phyloP scores from a whole-genome alignment of 2,888 invertebrate species.

The Mesorhabditis spiculigera region DNA sequence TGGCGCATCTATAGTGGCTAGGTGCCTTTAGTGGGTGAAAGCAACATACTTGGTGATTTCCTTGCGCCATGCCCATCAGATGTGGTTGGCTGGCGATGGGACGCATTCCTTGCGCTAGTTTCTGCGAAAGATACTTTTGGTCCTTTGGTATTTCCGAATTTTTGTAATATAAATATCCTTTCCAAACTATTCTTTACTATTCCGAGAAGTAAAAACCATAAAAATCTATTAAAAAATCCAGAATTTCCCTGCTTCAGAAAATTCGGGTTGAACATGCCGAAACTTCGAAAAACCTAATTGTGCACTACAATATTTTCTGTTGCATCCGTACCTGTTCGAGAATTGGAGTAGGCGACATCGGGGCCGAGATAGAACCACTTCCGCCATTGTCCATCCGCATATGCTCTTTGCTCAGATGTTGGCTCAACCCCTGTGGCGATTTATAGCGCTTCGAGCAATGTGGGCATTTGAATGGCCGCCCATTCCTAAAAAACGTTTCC shows the following conservation, averaged over 20 bases:
- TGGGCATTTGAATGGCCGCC: constrained; percentile 24
- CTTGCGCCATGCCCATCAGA: background rate
- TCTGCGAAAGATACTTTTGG: background rate
- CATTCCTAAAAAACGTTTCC: background rate
- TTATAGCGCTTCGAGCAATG: constrained; percentile 35
- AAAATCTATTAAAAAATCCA: no score
- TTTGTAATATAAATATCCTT: no score
- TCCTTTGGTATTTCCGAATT: no score
- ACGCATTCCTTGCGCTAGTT: background rate
- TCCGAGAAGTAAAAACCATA: no score
- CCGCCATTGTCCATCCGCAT: background rate
- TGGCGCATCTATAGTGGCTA: background rate
- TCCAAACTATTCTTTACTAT: no score
- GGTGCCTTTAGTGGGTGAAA: no score
- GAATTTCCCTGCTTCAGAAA: no score
- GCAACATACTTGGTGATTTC: background rate
- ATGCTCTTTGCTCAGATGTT: constrained; percentile 30
- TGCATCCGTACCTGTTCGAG: background rate
- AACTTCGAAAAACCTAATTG: background rate
- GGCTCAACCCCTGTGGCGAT: constrained; percentile 26
- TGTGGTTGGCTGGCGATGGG: constrained; percentile 3
- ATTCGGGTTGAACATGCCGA: no score
- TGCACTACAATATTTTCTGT: background rate
- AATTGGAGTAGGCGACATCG: background rate
- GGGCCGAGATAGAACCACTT: background rate